phyloP scores from a whole-genome alignment of 2,888 invertebrate genomes.

The Cacoxenus indagator region DNA sequence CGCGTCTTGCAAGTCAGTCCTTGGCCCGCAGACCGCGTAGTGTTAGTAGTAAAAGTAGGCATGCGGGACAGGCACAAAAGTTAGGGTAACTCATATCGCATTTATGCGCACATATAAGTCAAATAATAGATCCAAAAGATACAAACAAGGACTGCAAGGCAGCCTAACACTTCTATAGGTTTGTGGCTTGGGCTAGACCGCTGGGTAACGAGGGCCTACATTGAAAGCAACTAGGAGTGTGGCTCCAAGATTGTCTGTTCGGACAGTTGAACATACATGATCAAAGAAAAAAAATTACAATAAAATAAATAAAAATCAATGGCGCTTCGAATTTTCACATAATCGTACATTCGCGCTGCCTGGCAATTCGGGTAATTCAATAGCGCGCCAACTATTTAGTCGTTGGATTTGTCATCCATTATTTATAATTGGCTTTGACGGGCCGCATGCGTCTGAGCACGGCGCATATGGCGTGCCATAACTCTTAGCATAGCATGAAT shows the following conservation, averaged over 20 bases:
- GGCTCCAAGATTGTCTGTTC: not conserved
- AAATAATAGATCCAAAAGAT: constrained; percentile 65
- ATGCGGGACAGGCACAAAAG: not conserved
- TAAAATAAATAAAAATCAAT: not conserved
- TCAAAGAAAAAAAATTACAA: not conserved
- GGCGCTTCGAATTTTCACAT: too few species aligned
- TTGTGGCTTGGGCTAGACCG: not conserved
- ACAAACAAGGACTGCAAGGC: constrained; percentile 32
- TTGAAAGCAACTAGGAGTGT: not conserved
- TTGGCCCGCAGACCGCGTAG: too few species aligned
- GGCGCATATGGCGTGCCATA: too few species aligned
- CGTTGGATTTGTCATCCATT: not conserved
- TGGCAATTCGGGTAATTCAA: not conserved
- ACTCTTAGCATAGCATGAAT: too few species aligned
- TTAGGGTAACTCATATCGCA: constrained; percentile 38
- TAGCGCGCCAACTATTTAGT: not conserved
- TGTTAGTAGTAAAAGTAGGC: too few species aligned
- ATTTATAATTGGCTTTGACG: constrained; percentile 5
- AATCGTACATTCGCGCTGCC: not conserved
- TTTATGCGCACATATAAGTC: constrained; percentile 65
- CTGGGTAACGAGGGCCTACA: not conserved
- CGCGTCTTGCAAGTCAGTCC: not conserved
- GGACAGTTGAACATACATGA: not conserved
- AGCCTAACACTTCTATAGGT: not conserved
- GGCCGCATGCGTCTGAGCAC: not conserved